Evolutionary conservation across 2,888 invertebrate genomes (phyloP).

Genomic region (Drosophila tripunctata): DNA sequence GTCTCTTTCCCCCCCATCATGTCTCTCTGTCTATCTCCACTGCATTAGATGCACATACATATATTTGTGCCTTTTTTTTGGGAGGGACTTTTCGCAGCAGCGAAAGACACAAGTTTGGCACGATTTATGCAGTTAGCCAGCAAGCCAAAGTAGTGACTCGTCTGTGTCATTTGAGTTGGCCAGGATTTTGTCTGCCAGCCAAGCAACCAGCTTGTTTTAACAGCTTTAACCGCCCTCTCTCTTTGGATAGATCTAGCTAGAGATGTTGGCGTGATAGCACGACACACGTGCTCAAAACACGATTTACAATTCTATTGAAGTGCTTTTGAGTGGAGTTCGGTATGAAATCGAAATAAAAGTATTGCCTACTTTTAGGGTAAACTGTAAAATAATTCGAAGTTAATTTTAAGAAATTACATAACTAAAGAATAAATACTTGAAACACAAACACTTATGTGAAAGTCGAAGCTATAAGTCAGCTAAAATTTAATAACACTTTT

Average conservation of each 20-base stretch:
- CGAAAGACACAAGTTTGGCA: constrained; percentile 53
- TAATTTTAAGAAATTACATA: too few species aligned
- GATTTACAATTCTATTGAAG: too few species aligned
- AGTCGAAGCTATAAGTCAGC: too few species aligned
- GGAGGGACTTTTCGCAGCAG: constrained; percentile 21
- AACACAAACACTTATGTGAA: too few species aligned
- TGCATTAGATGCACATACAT: constrained; percentile 29
- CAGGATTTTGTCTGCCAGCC: constrained; percentile 19
- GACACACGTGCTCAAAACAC: too few species aligned
- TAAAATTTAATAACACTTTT: too few species aligned
- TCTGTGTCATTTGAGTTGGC: constrained; percentile 22
- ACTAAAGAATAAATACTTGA: too few species aligned
- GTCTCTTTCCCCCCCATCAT: background rate
- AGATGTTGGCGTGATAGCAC: constrained; percentile 5
- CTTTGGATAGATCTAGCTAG: background rate
- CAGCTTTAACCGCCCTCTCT: constrained; percentile 7
- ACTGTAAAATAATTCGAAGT: too few species aligned
- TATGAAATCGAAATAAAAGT: too few species aligned
- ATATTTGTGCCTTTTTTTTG: constrained; percentile 8
- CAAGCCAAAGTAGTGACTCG: constrained; percentile 8
- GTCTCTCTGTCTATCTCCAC: background rate
- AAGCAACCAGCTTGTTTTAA: constrained; percentile 15
- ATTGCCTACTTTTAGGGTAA: too few species aligned
- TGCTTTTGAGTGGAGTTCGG: too few species aligned
- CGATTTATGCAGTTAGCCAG: constrained; percentile 52